Base-by-base conservation (phyloP, 1,140 invertebrate species). In the Sinella curviseta region DNA sequence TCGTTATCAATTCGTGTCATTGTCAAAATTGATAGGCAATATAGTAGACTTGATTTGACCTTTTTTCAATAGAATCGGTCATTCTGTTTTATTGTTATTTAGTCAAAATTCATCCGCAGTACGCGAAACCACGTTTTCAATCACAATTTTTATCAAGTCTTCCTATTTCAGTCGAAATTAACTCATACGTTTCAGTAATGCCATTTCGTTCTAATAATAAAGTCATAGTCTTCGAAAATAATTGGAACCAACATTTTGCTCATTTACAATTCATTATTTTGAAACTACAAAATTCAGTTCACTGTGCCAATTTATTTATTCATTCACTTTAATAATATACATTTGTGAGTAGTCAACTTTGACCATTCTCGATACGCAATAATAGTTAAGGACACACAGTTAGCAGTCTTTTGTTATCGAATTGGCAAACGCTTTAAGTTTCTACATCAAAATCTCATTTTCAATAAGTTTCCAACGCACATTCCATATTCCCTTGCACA, bases 401-500 rank as follows among this genome's bases (percentile, higher is more conserved):
- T 60, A 60, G 55, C 55, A 60, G 12, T 24, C 3, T 70, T 70
- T 8, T 12, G 65, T 70, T 70, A 8, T n/a, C n/a, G 24, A 26
- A 70, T 70, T 70, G 65, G 65, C 65, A 17, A 70, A 30, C 8
- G 31, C 8, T 2, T 33, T 70, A 31, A 30, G 31, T 70, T 70
- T 70, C 26, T 14, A 33, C 8, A 70, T 8, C 8, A 70, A 70
- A 30, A 70, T 12, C 28, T 70, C 65, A 24, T 70, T 70, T 70
- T 70, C 31, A 24, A 4, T 70, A 33, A 70, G 65, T 70, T 70
- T 70, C 2, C 31, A 33, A 70, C 28, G 31, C 65, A 70, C 65
- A 70, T 70, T 70, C 65, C 65, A 70, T 70, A 70, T 70, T 30
- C 65, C 26, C 65, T 70, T 70, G 65, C 65, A 70, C 65, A 33